phyloP scores from a whole-genome alignment of 2,113 vertebrate genomes.

The Copsychus sechellarum region DNA sequence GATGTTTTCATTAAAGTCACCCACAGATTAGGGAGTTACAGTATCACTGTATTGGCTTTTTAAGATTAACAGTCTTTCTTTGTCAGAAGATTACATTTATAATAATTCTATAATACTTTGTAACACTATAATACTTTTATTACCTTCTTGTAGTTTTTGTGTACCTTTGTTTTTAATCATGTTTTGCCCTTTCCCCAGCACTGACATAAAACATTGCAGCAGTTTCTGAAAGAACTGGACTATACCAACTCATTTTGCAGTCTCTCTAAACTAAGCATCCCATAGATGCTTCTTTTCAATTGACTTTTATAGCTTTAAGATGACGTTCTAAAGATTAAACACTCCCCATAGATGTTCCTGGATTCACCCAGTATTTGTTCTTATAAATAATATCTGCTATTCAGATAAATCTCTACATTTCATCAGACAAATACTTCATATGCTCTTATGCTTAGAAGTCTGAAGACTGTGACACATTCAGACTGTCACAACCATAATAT shows the following conservation, averaged over 20 bases:
- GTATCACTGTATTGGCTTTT: not conserved
- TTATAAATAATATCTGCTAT: not conserved
- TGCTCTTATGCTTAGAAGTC: not conserved
- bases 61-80: not conserved
- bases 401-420: conserved; percentile 32
- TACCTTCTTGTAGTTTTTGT: not conserved
- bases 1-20: not conserved
- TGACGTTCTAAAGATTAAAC: not conserved
- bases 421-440: not conserved
- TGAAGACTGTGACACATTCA: not conserved
- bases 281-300: not conserved
- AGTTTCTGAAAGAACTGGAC: not conserved
- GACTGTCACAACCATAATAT: not conserved
- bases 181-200: not conserved
- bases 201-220: not conserved
- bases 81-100: not conserved
- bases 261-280: not conserved
- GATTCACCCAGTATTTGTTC: not conserved
- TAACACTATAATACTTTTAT: not conserved
- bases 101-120: not conserved
- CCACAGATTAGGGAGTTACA: not conserved
- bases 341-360: not conserved
- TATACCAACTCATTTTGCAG: not conserved
- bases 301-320: not conserved
- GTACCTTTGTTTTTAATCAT: not conserved